Percentiles rank a stretch among this genome's conserved stretches.
Conservation (phyloP, 2,797 vertebrate species). For the Pantherophis vulpinus region DNA sequence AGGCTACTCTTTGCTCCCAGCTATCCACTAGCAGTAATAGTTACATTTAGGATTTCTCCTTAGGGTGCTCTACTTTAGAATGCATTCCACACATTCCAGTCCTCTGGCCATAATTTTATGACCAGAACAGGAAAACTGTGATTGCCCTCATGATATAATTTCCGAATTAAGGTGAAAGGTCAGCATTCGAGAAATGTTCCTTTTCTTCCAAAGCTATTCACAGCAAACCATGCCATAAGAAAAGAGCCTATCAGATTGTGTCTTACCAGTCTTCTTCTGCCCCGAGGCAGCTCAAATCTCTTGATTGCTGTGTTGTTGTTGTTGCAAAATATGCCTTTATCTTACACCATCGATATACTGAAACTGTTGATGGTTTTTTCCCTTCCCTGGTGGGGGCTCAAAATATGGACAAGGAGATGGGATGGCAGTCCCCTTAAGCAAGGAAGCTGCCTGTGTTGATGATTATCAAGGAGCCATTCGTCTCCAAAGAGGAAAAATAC, state of each 20-base stretch:
- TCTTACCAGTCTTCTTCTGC: neutral
- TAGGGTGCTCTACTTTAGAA: conserved; percentile 2
- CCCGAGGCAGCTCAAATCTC: neutral
- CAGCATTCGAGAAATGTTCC: neutral
- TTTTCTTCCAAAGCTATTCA: neutral
- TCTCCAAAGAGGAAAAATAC: neutral
- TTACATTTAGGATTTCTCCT: neutral
- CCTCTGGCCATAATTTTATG: conserved; percentile 15
- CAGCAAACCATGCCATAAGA: neutral
- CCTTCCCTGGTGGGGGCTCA: neutral
- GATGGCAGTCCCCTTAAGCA: neutral
- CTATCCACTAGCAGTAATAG: neutral
- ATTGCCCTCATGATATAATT: neutral
- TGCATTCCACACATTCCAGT: conserved; percentile 20
- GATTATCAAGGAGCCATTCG: neutral
- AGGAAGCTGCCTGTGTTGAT: neutral
- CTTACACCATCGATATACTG: neutral
- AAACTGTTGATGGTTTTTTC: neutral
- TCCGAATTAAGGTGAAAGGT: conserved; percentile 5
- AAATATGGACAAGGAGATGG: neutral
- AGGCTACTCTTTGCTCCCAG: neutral
- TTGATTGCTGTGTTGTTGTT: neutral
- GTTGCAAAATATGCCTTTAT: neutral
- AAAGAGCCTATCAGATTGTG: neutral
- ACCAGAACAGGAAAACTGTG: neutral